Conservation (phyloP, 2,113 vertebrate genomes). For the Dolichallabes microphthalmus region DNA sequence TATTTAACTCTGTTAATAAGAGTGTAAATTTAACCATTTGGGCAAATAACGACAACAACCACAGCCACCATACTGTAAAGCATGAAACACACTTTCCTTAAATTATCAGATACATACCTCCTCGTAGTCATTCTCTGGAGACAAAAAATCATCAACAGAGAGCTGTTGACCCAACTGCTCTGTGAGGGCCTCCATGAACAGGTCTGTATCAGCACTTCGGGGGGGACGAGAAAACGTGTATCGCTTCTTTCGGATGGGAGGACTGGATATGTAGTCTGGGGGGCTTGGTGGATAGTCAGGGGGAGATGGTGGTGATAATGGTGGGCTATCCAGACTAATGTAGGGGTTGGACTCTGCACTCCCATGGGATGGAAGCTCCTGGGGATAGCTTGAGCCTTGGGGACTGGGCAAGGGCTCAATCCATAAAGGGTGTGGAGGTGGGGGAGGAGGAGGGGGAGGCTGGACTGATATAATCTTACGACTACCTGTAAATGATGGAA, state of each 20-base stretch:
- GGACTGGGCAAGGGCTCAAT: constrained; percentile 74
- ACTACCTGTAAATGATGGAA: constrained; percentile 65
- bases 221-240: constrained; percentile 89
- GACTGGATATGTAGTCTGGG: constrained; percentile 53
- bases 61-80: background rate
- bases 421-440: constrained; percentile 69
- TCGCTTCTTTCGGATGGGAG: constrained; percentile 78
- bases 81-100: background rate
- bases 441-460: constrained; percentile 43
- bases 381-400: constrained; percentile 73
- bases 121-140: constrained; percentile 92
- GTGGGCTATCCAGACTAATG: constrained; percentile 90
- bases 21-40: constrained; percentile 25
- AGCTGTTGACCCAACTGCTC: constrained; percentile 88
- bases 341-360: constrained; percentile 95
- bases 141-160: constrained; percentile 89
- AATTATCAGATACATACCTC: constrained; percentile 73
- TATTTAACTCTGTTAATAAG: background rate
- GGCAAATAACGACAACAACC: background rate
- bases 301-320: constrained; percentile 81
- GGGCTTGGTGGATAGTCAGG: constrained; percentile 74
- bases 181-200: constrained; percentile 87
- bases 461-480: constrained; percentile 63
- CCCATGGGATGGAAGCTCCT: constrained; percentile 82
- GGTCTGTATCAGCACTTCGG: constrained; percentile 85